Percentiles rank a stretch among this genome's conserved stretches.
These are phyloP conservation scores for Abrostola triplasia DNA, from an alignment of 2,888 invertebrate species.

Conservation along the genomic window DNA sequence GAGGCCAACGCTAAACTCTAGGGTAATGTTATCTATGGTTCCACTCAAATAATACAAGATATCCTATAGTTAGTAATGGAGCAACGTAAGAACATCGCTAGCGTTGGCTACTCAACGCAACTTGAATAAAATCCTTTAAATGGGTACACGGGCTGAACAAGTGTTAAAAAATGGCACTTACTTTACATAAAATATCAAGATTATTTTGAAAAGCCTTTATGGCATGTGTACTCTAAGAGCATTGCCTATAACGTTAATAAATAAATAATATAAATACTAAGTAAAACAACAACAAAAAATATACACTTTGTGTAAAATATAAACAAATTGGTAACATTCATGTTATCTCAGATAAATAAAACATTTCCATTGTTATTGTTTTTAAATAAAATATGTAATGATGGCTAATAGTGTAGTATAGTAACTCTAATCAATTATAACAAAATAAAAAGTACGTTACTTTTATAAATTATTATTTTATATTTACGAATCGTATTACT, in stretches of 20 bases:
- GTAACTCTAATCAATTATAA: not conserved
- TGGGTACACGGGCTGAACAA: not conserved
- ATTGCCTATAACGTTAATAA: conserved; percentile 19
- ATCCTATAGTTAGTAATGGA: no score
- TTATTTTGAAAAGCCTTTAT: conserved; percentile 49
- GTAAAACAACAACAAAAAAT: conserved; percentile 34
- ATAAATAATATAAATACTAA: conserved; percentile 22
- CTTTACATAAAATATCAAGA: not conserved
- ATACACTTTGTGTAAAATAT: conserved; percentile 32
- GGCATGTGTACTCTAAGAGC: conserved; percentile 29
- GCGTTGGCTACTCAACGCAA: no score
- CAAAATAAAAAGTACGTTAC: not conserved
- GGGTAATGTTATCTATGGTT: no score
- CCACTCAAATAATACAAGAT: no score
- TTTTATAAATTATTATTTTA: no score
- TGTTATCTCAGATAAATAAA: conserved; percentile 5
- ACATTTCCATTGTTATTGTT: not conserved
- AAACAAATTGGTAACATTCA: conserved; percentile 51
- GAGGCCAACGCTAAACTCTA: no score
- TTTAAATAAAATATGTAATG: not conserved
- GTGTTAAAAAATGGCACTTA: not conserved
- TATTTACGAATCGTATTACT: not conserved
- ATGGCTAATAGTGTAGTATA: not conserved
- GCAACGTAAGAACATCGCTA: no score
- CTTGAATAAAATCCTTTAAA: not conserved